Base-by-base conservation (phyloP, 2,797 vertebrate species). In the Synanceia verrucosa region DNA sequence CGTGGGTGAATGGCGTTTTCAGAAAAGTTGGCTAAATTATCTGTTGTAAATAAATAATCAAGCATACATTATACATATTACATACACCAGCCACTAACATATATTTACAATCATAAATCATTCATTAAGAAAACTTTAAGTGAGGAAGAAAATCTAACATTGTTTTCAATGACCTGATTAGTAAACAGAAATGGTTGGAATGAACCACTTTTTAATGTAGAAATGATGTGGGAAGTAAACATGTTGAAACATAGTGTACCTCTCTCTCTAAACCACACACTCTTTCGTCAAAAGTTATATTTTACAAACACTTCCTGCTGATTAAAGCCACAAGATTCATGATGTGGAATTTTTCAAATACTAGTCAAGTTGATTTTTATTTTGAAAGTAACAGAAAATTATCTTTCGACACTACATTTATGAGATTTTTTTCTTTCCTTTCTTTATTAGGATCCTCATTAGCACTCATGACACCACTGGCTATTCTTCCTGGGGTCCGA, bases 41-140 rank as follows among this genome's bases (percentile, higher is more conserved):
- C 10, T 28, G 11, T 78, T 12, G 51, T 47, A 47, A 65, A 74
- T 78, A 37, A 66, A 73, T 60, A 37, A 77, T 67, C 13, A n/a
- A n/a, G n/a, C n/a, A n/a, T n/a, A n/a, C n/a, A n/a, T n/a, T n/a
- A n/a, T n/a, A n/a, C n/a, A n/a, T n/a, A n/a, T n/a, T n/a, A n/a
- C n/a, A n/a, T n/a, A n/a, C n/a, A n/a, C n/a, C n/a, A n/a, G n/a
- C n/a, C n/a, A n/a, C n/a, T n/a, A n/a, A n/a, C n/a, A n/a, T n/a
- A n/a, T 41, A 47, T 65, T 63, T 31, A 6, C 5, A 26, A 14
- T 36, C 1, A 28, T 43, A 10, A 29, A 39, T 63, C 56, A n/a
- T 7, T 21, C 9, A 69, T 53, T n/a, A 31, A 19, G 19, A 71
- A 55, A 41, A 61, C 16, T 19, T n/a, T 33, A 59, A 59, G 53